Percentiles rank a stretch among this genome's conserved stretches.
These are phyloP conservation scores for Gobionotothen gibberifrons DNA, from an alignment of 2,797 vertebrate species.

Conservation along the genomic window DNA sequence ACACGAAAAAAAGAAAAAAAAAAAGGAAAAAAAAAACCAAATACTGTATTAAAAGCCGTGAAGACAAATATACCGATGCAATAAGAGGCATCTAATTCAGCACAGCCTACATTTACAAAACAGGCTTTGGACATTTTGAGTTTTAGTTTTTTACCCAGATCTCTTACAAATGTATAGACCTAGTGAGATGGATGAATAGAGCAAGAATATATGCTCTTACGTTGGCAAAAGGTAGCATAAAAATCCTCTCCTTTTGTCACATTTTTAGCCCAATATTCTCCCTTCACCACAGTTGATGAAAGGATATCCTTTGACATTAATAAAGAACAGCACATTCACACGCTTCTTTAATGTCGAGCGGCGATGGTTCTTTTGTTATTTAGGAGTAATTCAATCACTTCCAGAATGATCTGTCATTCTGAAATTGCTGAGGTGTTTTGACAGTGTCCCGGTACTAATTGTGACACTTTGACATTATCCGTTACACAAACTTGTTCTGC, in stretches of 20 bases:
- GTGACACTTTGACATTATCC: conserved; percentile 50
- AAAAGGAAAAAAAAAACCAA: too few relatives aligned
- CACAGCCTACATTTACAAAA: background rate
- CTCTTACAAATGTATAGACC: too few relatives aligned
- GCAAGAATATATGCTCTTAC: background rate
- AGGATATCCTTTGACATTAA: conserved; percentile 18
- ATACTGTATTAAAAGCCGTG: too few relatives aligned
- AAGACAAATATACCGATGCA: too few relatives aligned
- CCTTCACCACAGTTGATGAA: conserved; percentile 19
- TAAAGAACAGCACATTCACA: conserved; percentile 43
- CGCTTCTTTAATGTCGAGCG: conserved; percentile 21
- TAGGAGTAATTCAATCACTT: conserved; percentile 36
- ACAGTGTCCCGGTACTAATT: conserved; percentile 34
- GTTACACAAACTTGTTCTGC: conserved; percentile 50
- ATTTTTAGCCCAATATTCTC: conserved; percentile 18
- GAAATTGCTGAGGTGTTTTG: conserved; percentile 37
- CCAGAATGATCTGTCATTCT: conserved; percentile 44
- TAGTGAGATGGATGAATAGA: background rate
- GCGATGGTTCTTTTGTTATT: conserved; percentile 47
- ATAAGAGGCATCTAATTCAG: background rate
- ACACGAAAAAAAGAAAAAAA: too few relatives aligned
- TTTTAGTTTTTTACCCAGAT: too few relatives aligned
- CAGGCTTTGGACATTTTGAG: background rate
- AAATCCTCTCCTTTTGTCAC: background rate
- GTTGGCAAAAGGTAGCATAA: background rate